These are phyloP conservation scores for Lipotes vexillifer DNA, from an alignment of 2,113 vertebrate species.

Conservation along the genomic window DNA sequence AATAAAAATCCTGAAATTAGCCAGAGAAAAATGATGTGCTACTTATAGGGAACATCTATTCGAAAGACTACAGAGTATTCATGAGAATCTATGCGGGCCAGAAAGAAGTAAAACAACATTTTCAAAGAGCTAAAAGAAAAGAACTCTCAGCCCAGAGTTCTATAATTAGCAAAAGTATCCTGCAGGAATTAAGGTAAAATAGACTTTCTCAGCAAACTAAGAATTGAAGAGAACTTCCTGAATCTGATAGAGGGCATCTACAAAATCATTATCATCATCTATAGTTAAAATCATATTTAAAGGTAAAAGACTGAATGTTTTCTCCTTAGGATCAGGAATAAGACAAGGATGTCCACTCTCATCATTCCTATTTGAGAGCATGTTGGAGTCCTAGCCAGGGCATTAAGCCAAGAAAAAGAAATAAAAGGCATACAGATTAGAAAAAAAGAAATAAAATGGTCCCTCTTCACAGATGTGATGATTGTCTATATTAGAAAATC, in stretches of 20 bases:
- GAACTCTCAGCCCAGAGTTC: not conserved
- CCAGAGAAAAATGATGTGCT: not conserved
- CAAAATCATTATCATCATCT: not conserved
- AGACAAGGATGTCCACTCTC: not conserved
- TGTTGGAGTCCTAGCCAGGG: not conserved
- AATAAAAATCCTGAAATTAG: not conserved
- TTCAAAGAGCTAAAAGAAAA: not conserved
- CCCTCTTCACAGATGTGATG: not conserved
- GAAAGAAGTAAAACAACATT: not conserved
- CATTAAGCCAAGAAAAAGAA: not conserved
- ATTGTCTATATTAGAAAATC: not conserved
- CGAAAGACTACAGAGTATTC: not conserved
- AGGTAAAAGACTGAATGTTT: not conserved
- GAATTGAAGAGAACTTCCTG: not conserved
- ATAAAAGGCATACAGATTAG: not conserved
- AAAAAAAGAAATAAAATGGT: not conserved
- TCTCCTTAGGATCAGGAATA: not conserved
- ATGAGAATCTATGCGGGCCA: not conserved
- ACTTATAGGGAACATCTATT: not conserved
- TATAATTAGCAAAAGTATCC: not conserved
- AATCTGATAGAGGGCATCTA: not conserved
- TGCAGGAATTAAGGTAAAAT: not conserved
- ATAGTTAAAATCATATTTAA: not conserved
- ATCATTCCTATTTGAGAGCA: not conserved
- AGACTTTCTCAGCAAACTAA: not conserved